These are phyloP conservation scores for Drosophila ustulata DNA, from an alignment of 2,888 invertebrate genomes.

Conservation along the genomic window DNA sequence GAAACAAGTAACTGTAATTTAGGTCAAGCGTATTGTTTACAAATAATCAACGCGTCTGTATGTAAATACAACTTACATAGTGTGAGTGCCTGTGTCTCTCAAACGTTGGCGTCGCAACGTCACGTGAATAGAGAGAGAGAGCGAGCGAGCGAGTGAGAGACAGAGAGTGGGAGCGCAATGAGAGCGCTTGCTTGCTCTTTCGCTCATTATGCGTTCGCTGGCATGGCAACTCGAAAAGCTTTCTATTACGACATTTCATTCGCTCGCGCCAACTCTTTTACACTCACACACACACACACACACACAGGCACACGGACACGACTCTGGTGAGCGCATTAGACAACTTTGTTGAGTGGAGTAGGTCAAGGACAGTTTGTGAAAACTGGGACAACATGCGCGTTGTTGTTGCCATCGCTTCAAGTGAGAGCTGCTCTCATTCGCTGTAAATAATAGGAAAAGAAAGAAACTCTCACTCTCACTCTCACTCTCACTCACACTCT, in stretches of 20 bases:
- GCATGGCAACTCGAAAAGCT: constrained; percentile 76
- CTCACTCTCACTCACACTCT: constrained; percentile 36
- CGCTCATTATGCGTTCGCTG: constrained; percentile 55
- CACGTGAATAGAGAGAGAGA: constrained; percentile 32
- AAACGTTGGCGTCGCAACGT: constrained; percentile 28
- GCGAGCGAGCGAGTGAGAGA: too few relatives aligned
- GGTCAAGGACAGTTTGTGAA: constrained; percentile 85
- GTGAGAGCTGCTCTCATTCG: constrained; percentile 30
- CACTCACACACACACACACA: constrained; percentile 31
- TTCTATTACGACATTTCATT: constrained; percentile 76
- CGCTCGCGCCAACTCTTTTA: constrained; percentile 52
- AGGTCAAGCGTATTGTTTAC: constrained; percentile 85
- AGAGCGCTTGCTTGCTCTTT: constrained; percentile 25
- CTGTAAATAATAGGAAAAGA: constrained; percentile 31
- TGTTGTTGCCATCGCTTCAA: constrained; percentile 68
- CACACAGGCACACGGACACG: constrained; percentile 34
- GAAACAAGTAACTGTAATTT: constrained; percentile 82
- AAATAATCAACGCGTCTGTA: constrained; percentile 77
- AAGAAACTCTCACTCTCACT: constrained; percentile 44
- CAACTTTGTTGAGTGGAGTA: constrained; percentile 84
- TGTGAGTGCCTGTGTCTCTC: constrained; percentile 26
- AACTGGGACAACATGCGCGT: constrained; percentile 82
- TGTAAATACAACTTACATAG: constrained; percentile 29
- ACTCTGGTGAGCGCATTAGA: constrained; percentile 66
- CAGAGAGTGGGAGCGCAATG: neutral